Conservation (phyloP, 1,140 invertebrate genomes). For the Batillaria attramentaria region DNA sequence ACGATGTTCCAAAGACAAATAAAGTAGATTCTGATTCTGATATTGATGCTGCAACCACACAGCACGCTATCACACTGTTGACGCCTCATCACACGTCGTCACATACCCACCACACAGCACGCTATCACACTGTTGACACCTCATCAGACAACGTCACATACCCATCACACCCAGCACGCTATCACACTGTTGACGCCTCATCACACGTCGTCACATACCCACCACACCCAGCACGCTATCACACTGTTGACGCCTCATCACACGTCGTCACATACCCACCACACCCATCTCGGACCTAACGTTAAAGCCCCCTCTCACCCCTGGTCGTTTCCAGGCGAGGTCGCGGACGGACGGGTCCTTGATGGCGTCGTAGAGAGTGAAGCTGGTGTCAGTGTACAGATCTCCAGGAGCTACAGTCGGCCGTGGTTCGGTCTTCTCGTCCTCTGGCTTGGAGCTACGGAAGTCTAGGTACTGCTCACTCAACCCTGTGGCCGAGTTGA, state of each 20-base stretch:
- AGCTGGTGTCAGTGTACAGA: not conserved
- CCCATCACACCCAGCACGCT: not conserved
- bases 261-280: not conserved
- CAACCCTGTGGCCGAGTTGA: not conserved
- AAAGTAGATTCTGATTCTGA: no score
- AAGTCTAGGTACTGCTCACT: slow-evolving; percentile 3
- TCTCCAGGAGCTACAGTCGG: not conserved
- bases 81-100: no score
- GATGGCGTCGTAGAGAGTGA: not conserved
- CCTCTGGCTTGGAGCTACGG: not conserved
- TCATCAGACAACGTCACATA: not conserved
- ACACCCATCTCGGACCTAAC: not conserved
- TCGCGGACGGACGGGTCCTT: no score
- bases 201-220: not conserved
- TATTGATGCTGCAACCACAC: no score
- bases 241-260: not conserved
- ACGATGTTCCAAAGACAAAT: no score
- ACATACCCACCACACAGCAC: not conserved
- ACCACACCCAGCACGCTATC: not conserved
- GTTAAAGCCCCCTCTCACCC: not conserved
- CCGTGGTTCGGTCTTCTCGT: not conserved
- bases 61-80: no score
- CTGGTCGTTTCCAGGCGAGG: slow-evolving; percentile 1
- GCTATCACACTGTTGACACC: no score
- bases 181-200: not conserved